Base-by-base conservation (phyloP, 2,888 invertebrate genomes). In the Argyra leucocephala region DNA sequence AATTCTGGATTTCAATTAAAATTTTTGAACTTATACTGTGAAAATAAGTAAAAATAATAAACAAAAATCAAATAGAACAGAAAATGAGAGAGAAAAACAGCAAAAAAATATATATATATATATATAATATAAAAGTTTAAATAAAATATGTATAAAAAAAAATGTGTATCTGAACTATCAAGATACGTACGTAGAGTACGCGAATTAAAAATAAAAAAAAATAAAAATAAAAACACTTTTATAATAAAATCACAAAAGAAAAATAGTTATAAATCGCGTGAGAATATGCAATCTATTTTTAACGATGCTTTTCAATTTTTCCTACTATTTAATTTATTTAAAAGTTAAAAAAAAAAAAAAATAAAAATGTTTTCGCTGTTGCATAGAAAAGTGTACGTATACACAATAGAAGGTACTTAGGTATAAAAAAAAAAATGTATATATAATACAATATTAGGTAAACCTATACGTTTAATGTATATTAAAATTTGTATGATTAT, bases 211-310 rank as follows among this genome's bases (percentile, higher is more conserved):
- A 48, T 48, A 48, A 12, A 48, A 48, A 15, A 48, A 48, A 48
- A 48, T 2, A 48, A 48, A 15, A 48, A n/a, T 15, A 37, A 12
- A 48, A 48, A 48, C 37, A 37, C 2, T 48, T 48, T 48, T 48
- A 15, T 48, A 18, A 10, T 48, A 18, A 12, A 18, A 12, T 48
- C 5, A 48, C n/a, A 48, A 48, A 18, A 48, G 15, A 15, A 18
- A 48, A 48, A 48, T 18, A 18, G 5, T 9, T 18, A 18, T 18
- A 48, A 48, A 48, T 48, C 48, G 48, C 48, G 48, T 48, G 48
- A 48, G 48, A 48, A 48, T 48, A 48, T 48, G 48, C 48, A 48
- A 48, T 48, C 48, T 48, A 48, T 48, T 48, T 48, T 48, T 48
- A 48, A 48, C 48, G 48, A 48, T 48, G 48, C 48, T 48, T 48